Base-by-base conservation (phyloP, 2,888 invertebrate genomes). In the Erpobdella octoculata region DNA sequence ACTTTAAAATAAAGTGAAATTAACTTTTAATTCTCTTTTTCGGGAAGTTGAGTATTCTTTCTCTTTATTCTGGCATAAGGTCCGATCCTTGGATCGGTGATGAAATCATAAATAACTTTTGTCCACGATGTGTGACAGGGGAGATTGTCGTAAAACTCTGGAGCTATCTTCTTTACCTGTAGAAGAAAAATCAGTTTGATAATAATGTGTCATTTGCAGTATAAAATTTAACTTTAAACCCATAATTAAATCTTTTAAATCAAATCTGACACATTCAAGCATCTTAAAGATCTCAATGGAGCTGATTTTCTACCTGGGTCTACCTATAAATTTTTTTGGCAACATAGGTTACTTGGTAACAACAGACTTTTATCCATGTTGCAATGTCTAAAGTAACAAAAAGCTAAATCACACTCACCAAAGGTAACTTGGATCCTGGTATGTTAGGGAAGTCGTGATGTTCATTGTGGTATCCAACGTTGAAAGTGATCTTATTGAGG, bases 391-490 rank as follows among this genome's bases (percentile, higher is more conserved):
- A 5, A 46, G 1, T 1, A 46, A 46, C 21, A 25, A 53, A 8
- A 53, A 53, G 28, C 53, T 53, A 18, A 62, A 38, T 9, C 6
- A 21, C n/a, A 65, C 36, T 36, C 74, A 92, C 96, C 88, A 93
- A 89, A 0, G 97, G 96, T 78, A 98, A 84, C 77, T 90, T 87
- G 2, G 91, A 90, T 25, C 97, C 97, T 9, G 96, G 94, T 2
- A 97, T 92, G 21, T 92, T 91, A 0, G 98, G 98, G 84, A 97
- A 97, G 86, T 98, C 98, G 80, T 99, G 98, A 83, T 99, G 98
- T 81, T 99, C 98, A 81, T 97, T 97, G 81, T 98, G 98, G 81
- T 94, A 97, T 0, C 98, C 98, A 35, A 98, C 98, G 83, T 99
- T 99, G 84, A 97, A 98, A 0, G 96, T 96, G 72, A 98, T 90